Conservation (phyloP, 2,888 invertebrate species). For the Parnassius smintheus region DNA sequence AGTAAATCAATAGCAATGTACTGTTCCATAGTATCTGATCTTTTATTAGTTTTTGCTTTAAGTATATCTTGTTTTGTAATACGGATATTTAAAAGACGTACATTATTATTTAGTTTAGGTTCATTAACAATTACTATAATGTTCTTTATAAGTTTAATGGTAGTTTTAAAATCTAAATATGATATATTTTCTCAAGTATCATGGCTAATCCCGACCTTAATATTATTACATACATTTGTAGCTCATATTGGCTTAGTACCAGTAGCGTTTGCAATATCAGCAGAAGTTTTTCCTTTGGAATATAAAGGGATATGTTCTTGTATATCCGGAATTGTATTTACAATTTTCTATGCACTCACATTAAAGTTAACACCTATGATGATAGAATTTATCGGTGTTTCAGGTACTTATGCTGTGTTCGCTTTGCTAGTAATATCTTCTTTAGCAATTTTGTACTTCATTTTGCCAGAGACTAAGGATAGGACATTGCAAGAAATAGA, state of each 20-base stretch:
- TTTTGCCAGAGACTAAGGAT: constrained; percentile 51
- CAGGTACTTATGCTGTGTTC: constrained; percentile 43
- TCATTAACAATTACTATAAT: constrained; percentile 36
- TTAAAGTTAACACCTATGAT: constrained; percentile 46
- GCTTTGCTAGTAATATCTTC: constrained; percentile 37
- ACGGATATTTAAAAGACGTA: constrained; percentile 39
- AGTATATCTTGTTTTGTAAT: constrained; percentile 39
- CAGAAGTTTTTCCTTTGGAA: constrained; percentile 51
- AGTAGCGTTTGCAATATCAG: constrained; percentile 38
- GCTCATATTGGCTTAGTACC: constrained; percentile 43
- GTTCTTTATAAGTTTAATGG: constrained; percentile 37
- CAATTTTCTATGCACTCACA: constrained; percentile 37
- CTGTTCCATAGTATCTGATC: constrained; percentile 44
- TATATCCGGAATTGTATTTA: constrained; percentile 42
- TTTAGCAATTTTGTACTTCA: constrained; percentile 38
- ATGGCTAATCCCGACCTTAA: constrained; percentile 40
- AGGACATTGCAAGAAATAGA: constrained; percentile 49
- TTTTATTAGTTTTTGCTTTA: constrained; percentile 38
- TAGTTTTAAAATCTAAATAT: constrained; percentile 32
- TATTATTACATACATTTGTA: constrained; percentile 41
- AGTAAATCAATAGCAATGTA: constrained; percentile 41
- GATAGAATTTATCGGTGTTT: constrained; percentile 39
- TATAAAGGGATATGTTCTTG: constrained; percentile 43
- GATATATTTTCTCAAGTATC: constrained; percentile 24
- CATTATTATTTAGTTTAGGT: constrained; percentile 42